These are phyloP conservation scores for Cynaeus angustus DNA, from an alignment of 2,888 invertebrate genomes.

Conservation along the genomic window DNA sequence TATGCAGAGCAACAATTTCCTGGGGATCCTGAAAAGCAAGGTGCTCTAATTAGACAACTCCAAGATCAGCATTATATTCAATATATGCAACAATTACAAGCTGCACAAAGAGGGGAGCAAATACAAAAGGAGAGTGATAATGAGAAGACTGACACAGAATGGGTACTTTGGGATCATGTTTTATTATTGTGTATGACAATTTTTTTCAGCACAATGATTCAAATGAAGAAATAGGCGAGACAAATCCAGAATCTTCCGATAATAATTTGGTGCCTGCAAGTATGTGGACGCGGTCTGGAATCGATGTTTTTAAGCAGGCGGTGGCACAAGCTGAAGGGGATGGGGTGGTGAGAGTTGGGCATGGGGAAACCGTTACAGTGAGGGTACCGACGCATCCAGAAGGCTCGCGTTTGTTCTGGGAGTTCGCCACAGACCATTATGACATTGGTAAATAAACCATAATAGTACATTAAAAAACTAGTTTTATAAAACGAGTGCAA, in stretches of 20 bases:
- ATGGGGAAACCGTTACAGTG: conserved; percentile 97
- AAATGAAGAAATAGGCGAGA: conserved; percentile 54
- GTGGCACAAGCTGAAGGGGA: conserved; percentile 86
- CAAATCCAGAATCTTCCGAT: conserved; percentile 49
- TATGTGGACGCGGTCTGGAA: conserved; percentile 96
- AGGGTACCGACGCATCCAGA: conserved; percentile 97
- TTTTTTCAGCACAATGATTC: conserved; percentile 46
- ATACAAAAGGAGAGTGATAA: conserved; percentile 56
- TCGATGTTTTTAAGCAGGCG: conserved; percentile 92
- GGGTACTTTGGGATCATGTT: conserved; percentile 32
- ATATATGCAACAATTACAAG: conserved; percentile 94
- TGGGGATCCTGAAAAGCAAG: conserved; percentile 91
- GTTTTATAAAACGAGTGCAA: no score
- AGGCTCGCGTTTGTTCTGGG: conserved; percentile 97
- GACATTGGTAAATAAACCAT: conserved; percentile 88
- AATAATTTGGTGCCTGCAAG: conserved; percentile 81
- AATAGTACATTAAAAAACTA: no score
- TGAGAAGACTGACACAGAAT: conserved; percentile 52
- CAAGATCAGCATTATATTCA: conserved; percentile 99
- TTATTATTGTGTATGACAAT: not conserved
- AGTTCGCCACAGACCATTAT: conserved; percentile 98
- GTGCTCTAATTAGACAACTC: conserved; percentile 91
- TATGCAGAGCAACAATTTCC: conserved; percentile 96
- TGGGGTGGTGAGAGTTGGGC: conserved; percentile 93
- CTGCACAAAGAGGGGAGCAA: conserved; percentile 69